A percentile compares a stretch with the other conserved stretches of the same genome.
These are phyloP conservation scores for Hemaris fuciformis DNA, from an alignment of 2,888 invertebrate species.

Conservation along the genomic window DNA sequence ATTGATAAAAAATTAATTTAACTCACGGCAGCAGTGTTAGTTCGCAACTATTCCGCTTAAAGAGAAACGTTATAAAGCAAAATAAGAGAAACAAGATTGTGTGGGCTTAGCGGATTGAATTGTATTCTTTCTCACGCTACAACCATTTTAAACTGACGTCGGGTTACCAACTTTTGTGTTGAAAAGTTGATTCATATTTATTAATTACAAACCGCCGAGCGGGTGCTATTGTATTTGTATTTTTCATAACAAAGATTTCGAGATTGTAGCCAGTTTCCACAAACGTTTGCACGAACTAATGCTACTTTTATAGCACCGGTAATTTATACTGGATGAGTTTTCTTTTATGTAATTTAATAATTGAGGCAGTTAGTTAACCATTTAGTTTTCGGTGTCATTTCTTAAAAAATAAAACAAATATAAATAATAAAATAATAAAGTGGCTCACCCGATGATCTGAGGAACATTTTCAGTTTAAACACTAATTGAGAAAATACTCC, in stretches of 20 bases:
- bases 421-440: too few relatives aligned
- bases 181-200: constrained; percentile 8
- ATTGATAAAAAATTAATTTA: constrained; percentile 20
- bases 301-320: neutral
- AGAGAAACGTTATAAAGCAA: constrained; percentile 45
- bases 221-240: neutral
- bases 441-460: too few relatives aligned
- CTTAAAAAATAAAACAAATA: too few relatives aligned
- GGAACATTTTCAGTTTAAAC: too few relatives aligned
- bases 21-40: constrained; percentile 16
- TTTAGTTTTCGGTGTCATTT: too few relatives aligned
- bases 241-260: neutral
- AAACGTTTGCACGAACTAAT: neutral
- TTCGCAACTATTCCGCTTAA: constrained; percentile 25
- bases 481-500: too few relatives aligned
- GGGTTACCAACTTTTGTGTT: neutral
- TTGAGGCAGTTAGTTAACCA: too few relatives aligned
- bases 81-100: constrained; percentile 49
- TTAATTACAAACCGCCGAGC: neutral
- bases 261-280: neutral
- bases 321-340: neutral
- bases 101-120: constrained; percentile 52
- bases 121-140: constrained; percentile 46
- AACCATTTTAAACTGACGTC: constrained; percentile 18
- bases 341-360: too few relatives aligned